Conservation (phyloP, 2,797 vertebrate species). For the Alcedo quadribrachys region DNA sequence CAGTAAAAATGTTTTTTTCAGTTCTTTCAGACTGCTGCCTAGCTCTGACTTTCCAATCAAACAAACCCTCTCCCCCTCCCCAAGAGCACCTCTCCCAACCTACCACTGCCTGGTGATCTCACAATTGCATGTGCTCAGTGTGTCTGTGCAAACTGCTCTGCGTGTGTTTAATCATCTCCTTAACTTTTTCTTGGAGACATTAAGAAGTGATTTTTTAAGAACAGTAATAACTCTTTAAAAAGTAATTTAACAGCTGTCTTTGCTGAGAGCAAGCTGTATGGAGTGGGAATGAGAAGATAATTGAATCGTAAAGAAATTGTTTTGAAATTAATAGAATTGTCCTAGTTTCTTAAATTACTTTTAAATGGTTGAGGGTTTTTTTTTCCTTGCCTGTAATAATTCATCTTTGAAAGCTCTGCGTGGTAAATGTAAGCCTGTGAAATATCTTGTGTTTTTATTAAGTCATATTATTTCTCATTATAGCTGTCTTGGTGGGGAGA, state of each 20-base stretch:
- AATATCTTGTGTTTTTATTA: background rate
- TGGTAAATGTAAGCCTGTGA: background rate
- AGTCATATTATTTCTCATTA: background rate
- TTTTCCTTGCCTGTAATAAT: background rate
- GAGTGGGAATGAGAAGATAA: constrained; percentile 42
- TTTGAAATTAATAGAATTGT: constrained; percentile 46
- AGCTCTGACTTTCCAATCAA: background rate
- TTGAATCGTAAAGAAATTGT: constrained; percentile 49
- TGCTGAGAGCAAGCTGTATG: background rate
- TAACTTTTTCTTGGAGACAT: constrained; percentile 13
- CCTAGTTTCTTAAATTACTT: constrained; percentile 33
- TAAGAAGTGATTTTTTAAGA: constrained; percentile 41
- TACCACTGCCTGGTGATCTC: background rate
- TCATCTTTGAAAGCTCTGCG: background rate
- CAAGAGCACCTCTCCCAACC: background rate
- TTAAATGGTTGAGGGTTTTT: background rate
- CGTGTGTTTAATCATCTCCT: constrained; percentile 28
- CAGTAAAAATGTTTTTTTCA: background rate
- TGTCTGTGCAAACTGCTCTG: background rate
- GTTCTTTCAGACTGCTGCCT: background rate
- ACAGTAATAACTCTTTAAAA: constrained; percentile 30
- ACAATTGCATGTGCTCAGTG: background rate
- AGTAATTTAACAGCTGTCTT: constrained; percentile 47
- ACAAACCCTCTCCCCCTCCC: background rate
- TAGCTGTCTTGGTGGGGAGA: background rate